Conservation (phyloP, 1,140 invertebrate genomes). For the Macrotrachela quadricornifera region DNA sequence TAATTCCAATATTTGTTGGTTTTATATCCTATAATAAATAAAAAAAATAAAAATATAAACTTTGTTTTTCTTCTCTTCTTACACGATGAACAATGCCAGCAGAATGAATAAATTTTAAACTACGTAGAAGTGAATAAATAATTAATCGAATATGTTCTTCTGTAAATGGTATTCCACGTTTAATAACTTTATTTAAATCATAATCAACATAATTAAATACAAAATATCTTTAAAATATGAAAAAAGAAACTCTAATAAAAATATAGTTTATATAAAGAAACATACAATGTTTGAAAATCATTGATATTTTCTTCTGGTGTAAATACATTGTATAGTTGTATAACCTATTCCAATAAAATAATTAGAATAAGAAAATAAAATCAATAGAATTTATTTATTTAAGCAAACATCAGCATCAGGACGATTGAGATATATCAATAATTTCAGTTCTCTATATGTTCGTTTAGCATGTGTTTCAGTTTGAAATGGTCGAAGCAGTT, state of each 20-base stretch:
- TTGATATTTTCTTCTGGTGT: conserved; percentile 48
- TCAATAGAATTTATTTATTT: too few species aligned
- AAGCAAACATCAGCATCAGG: conserved; percentile 55
- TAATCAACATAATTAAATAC: conserved; percentile 99
- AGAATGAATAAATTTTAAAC: conserved; percentile 95
- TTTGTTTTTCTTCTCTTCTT: conserved; percentile 21
- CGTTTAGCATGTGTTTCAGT: conserved; percentile 34
- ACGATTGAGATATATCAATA: conserved; percentile 34
- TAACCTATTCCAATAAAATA: conserved; percentile 94
- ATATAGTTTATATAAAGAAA: too few species aligned
- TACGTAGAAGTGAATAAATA: conserved; percentile 97
- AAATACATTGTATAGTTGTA: conserved; percentile 75
- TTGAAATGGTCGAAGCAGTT: conserved; percentile 34
- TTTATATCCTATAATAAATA: conserved; percentile 58
- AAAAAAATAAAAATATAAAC: neutral
- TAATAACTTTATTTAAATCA: conserved; percentile 86
- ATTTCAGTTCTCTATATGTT: conserved; percentile 30
- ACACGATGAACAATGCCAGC: conserved; percentile 98
- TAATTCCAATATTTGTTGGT: conserved; percentile 98
- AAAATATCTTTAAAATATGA: conserved; percentile 50
- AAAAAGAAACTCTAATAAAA: neutral
- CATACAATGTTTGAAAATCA: conserved; percentile 65
- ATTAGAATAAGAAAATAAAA: conserved; percentile 98
- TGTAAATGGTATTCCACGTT: conserved; percentile 95
- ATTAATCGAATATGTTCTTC: conserved; percentile 98